Conservation (phyloP, 37 sponge, comb jelly and placozoan species). For the Cliona cf. orientalis region DNA sequence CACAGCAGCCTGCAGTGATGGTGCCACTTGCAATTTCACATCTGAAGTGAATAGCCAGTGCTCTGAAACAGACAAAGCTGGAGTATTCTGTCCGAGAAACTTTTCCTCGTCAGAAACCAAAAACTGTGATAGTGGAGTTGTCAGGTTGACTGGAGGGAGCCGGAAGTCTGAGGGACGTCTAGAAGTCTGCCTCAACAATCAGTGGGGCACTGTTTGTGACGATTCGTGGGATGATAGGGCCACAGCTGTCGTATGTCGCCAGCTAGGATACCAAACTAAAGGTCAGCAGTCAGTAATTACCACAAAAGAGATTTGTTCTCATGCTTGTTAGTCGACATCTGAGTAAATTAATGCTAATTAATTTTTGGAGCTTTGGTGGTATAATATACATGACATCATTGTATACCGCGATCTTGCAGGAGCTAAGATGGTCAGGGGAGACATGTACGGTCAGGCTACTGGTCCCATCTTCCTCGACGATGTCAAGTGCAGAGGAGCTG, state of each 20-base stretch:
- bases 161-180: slow-evolving; percentile 4
- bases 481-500: slow-evolving; percentile 61
- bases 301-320: not conserved
- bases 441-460: not conserved
- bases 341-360: not conserved
- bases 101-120: not conserved
- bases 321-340: not conserved
- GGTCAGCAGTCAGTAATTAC: not conserved
- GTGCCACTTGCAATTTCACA: not conserved
- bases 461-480: slow-evolving; percentile 45
- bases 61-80: not conserved
- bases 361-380: not conserved
- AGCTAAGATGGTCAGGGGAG: not conserved
- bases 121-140: slow-evolving; percentile 2
- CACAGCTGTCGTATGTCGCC: slow-evolving; percentile 12
- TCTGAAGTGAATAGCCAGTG: not conserved
- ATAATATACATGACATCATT: not conserved
- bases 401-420: not conserved
- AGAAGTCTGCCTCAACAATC: slow-evolving; percentile 35
- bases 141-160: slow-evolving; percentile 8
- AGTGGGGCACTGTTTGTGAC: slow-evolving; percentile 52
- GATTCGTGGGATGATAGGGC: slow-evolving; percentile 32
- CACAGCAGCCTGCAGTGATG: not conserved
- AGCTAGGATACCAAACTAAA: not conserved
- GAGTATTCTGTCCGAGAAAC: slow-evolving; percentile 12